Conservation (phyloP, 2,888 invertebrate species). For the Lasioglossum oenotherae region DNA sequence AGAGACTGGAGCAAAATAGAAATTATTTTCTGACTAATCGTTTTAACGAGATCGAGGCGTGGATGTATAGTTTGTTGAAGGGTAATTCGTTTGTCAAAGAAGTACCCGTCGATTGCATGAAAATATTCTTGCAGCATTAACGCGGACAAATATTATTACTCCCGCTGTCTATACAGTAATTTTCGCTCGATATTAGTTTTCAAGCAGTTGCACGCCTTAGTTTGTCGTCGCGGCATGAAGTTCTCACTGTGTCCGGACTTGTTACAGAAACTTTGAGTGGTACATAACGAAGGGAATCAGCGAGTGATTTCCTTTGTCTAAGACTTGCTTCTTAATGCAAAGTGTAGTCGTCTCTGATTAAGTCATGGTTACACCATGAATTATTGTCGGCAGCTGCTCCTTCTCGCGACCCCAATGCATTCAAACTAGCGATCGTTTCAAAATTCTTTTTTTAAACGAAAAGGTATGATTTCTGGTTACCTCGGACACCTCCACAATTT, state of each 20-base stretch:
- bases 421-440: not conserved
- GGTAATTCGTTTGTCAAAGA: not conserved
- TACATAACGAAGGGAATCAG: constrained; percentile 39
- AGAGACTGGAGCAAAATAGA: not conserved
- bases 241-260: constrained; percentile 21
- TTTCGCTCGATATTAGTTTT: constrained; percentile 24
- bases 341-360: constrained; percentile 22
- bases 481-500: not conserved
- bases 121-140: not conserved
- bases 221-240: constrained; percentile 15
- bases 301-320: constrained; percentile 39
- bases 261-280: constrained; percentile 25
- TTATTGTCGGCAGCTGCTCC: constrained; percentile 1
- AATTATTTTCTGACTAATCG: not conserved
- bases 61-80: not conserved
- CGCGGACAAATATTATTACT: constrained; percentile 16
- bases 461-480: not conserved
- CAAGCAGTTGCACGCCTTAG: constrained; percentile 14
- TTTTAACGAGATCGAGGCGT: not conserved
- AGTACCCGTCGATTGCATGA: not conserved
- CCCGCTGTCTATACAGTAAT: constrained; percentile 2
- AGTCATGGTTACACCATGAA: constrained; percentile 18
- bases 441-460: not conserved
- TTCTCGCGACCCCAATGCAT: constrained; percentile 1
- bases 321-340: constrained; percentile 23